Evolutionary conservation across 2,113 vertebrate genomes (phyloP), one percentile per base, ranked within the genome.

Genomic region (Odobenus rosmarus): DNA sequence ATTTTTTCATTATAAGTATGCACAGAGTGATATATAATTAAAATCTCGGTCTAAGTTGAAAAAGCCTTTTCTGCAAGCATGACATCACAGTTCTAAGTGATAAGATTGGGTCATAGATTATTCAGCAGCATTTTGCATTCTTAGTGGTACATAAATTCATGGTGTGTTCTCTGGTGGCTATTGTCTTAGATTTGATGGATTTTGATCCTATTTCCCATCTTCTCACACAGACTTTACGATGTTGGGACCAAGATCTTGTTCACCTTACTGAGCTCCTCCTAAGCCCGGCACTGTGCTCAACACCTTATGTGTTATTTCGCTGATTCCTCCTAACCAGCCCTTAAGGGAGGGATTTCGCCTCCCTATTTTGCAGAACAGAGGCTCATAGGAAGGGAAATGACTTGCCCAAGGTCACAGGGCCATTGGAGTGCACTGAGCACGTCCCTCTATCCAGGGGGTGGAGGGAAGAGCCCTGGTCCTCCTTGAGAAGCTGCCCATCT

Each of bases 131-230:
- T 24, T 57, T 72, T 64, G 16, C 61, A 3, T 23, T 49, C 36
- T 36, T 8, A 16, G 24, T 2, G 36, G 53, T 11, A 1, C 3
- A 0, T 11, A 21, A 0, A 0, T 23, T 31, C 16, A 5, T 8
- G 59, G 12, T 18, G 36, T 14, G 26, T 24, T 51, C 59, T 7
- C 16, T 5, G 57, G 36, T 0, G 24, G 33, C 31, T 9, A 26
- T 13, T 9, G 51, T 33, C 51, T 94, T 7, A 28, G 74, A 19
- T 36, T 1, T 76, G 53, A 26, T 24, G 62, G 49, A 5, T 42
- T 88, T 55, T 19, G 26, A 24, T 39, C 53, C 36, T n/a, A 2
- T 57, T 88, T 80, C 67, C 84, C 51, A 11, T 46, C 18, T 18
- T 67, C 84, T 92, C 67, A 21, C 39, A 19, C 7, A 61, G 39